Evolutionary conservation across 2,797 vertebrate species (phyloP), one percentile per base, ranked within the genome.

Genomic region (Paratrypauchen microcephalus): DNA sequence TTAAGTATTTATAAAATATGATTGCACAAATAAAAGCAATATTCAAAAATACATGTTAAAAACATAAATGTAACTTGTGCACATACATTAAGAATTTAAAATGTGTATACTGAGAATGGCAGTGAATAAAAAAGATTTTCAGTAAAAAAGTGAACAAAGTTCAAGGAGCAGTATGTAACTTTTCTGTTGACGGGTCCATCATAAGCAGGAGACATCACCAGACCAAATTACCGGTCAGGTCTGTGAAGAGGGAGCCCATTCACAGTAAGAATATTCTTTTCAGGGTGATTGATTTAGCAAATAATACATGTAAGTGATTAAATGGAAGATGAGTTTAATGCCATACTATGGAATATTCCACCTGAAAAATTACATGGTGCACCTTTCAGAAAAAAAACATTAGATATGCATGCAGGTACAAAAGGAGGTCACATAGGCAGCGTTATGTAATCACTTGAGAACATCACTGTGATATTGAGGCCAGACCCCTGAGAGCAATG

Each of bases 401-500:
- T 4, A 57, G 6, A 58, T 5, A 59, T 9, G 11, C 36, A 45
- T 3, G 6, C 21, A 63, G n/a, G 21, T 61, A 61, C 39, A 63
- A 26, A 21, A 39, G 32, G 58, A 28, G 32, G 36, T 41, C 32
- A 41, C 4, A 13, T 41, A 19, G 18, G 5, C 26, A 11, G 15
- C 1, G 16, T 32, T 7, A n/a, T 60, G 28, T 60, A 60, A 61
- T 21, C 12, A 39, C 19, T 9, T 9, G 19, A n/a, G 19, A 59
- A 21, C 30, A 61, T 63, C 39, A 64, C 23, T 48, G 24, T 4
- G 71, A 76, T 71, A 94, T 65, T 39, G 88, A 89, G 61, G 80
- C 73, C 23, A 99, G 90, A 56, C 95, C 93, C 28, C 73, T 87
- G 67, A 97, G 69, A 2, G 90, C 87, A 24, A 98, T 91, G 6